These are phyloP conservation scores for Rhipidura dahli DNA, from an alignment of 2,113 vertebrate species.

Conservation along the genomic window DNA sequence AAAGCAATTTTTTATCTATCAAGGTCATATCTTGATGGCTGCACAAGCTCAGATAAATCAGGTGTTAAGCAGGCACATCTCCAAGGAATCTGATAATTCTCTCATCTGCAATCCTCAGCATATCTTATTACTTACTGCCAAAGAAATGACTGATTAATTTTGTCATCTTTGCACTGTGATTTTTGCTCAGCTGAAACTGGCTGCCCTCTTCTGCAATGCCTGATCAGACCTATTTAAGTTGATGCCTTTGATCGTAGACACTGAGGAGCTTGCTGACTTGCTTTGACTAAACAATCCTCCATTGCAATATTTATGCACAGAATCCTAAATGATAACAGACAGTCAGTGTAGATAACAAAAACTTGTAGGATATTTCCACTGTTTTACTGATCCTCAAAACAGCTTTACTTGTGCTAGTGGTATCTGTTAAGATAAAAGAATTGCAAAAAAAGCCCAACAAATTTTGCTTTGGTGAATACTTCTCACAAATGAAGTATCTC, in stretches of 20 bases:
- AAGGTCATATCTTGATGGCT: constrained; percentile 74
- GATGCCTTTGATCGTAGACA: constrained; percentile 74
- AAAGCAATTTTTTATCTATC: constrained; percentile 63
- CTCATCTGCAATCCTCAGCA: constrained; percentile 77
- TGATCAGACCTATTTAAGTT: constrained; percentile 77
- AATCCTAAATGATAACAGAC: constrained; percentile 67
- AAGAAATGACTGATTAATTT: constrained; percentile 80
- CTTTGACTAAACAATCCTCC: constrained; percentile 68
- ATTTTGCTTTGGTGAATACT: constrained; percentile 30
- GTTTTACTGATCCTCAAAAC: background rate
- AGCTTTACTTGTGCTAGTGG: background rate
- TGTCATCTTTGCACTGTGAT: constrained; percentile 76
- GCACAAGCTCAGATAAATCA: constrained; percentile 74
- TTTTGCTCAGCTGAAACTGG: constrained; percentile 66
- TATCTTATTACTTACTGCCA: constrained; percentile 79
- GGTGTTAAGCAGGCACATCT: constrained; percentile 74
- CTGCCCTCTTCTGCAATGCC: constrained; percentile 61
- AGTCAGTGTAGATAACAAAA: constrained; percentile 65
- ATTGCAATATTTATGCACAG: constrained; percentile 60
- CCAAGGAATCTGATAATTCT: constrained; percentile 69
- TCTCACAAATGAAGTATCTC: constrained; percentile 10
- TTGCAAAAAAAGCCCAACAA: background rate
- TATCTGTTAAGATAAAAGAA: constrained; percentile 1
- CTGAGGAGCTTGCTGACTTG: constrained; percentile 57
- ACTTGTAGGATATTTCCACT: constrained; percentile 7